A percentile compares a stretch with the other conserved stretches of the same genome.
Conservation (phyloP, 2,113 vertebrate species). For the Chaetura pelagica region DNA sequence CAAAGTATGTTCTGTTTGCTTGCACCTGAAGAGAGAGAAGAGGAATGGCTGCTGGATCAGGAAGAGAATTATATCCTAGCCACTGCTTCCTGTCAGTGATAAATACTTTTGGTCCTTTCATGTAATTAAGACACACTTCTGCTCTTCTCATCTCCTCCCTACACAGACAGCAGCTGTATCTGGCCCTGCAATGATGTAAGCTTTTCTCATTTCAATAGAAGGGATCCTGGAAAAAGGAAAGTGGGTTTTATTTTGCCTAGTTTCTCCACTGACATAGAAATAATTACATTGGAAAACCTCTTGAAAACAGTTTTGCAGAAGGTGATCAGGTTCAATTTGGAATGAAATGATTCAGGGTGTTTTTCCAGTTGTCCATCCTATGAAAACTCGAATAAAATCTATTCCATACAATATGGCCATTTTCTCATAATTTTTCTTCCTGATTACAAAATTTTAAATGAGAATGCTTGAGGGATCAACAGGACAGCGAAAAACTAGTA, state of each 20-base stretch:
- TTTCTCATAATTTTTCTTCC: constrained; percentile 32
- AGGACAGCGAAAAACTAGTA: constrained; percentile 25
- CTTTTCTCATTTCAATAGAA: not conserved
- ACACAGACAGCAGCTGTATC: too few species aligned
- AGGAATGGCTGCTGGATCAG: too few species aligned
- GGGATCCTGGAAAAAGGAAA: not conserved
- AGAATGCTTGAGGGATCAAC: constrained; percentile 43
- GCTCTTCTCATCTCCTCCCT: too few species aligned
- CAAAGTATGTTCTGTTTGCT: too few species aligned
- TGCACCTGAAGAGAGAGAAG: too few species aligned
- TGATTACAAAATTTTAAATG: constrained; percentile 37
- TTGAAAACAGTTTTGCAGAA: constrained; percentile 12
- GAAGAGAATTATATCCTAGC: too few species aligned
- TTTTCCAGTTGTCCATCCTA: constrained; percentile 17
- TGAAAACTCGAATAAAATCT: constrained; percentile 12
- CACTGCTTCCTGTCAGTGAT: too few species aligned
- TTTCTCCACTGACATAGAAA: not conserved
- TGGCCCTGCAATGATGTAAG: too few species aligned
- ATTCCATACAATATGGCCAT: constrained; percentile 24
- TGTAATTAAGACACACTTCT: too few species aligned
- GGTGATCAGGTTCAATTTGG: not conserved
- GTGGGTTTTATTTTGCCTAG: not conserved
- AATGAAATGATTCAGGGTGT: constrained; percentile 28
- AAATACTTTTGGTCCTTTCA: too few species aligned
- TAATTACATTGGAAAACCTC: not conserved